phyloP scores from a whole-genome alignment of 2,113 vertebrate genomes.

The Theristicus caerulescens region DNA sequence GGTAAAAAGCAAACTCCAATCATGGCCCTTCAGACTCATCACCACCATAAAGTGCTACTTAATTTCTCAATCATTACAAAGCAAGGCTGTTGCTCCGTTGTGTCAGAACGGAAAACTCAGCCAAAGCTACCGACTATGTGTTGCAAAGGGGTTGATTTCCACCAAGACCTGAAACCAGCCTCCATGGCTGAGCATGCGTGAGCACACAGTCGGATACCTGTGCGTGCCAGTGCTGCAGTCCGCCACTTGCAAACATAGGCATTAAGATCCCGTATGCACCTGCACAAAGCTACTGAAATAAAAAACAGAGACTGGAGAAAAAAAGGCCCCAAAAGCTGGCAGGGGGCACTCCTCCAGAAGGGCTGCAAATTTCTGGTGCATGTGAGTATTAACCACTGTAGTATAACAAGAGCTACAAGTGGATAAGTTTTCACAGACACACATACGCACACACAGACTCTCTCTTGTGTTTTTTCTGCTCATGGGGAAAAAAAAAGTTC shows the following conservation, averaged over 20 bases:
- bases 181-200: neutral
- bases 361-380: neutral
- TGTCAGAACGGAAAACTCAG: neutral
- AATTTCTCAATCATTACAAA: constrained; percentile 18
- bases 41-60: neutral
- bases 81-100: neutral
- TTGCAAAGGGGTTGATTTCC: neutral
- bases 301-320: neutral
- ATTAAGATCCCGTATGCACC: neutral
- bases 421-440: neutral
- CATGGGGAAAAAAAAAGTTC: rapidly evolving
- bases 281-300: neutral
- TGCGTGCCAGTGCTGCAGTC: neutral
- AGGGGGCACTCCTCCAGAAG: neutral
- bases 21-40: constrained; percentile 11
- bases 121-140: neutral
- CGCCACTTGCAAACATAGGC: neutral
- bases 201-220: neutral
- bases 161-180: neutral
- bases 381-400: neutral
- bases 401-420: neutral
- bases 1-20: constrained; percentile 26
- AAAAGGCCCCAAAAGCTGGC: neutral
- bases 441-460: neutral
- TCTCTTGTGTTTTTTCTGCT: neutral